Evolutionary conservation across 2,888 invertebrate species (phyloP), one percentile per base, ranked within the genome.

Genomic region (Acleris sparsana): DNA sequence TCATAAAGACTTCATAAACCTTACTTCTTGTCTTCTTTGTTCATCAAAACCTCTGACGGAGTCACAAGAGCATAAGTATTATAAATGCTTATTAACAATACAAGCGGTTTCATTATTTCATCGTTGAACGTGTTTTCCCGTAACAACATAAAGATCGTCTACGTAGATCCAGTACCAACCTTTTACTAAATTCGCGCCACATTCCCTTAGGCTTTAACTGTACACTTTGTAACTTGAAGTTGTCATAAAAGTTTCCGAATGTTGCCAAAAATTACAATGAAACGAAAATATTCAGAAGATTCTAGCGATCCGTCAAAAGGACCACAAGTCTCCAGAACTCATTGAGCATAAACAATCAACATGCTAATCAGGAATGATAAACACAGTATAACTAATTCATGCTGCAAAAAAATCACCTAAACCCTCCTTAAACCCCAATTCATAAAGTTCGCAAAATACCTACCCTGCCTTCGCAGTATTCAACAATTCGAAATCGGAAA

Each of bases 401-500:
- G 17, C 46, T 7, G 17, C 1, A 6, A 46, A 46, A 4, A 46
- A 46, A 16, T n/a, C 17, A 46, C n/a, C 1, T 13, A 16, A 46
- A 16, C 5, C 46, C n/a, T 44, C 16, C 44, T 16, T 22, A 22
- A 56, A 43, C n/a, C 17, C 43, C 39, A 53, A 17, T 25, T 29
- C 11, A 49, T 5, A 65, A 56, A 64, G 57, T n/a, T 7, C 16
- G 49, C 13, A 29, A 65, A 33, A 57, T 22, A 57, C 63, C 63
- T 62, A 65, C 65, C 65, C 65, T 65, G 65, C 66, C 60, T 55
- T 56, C 46, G 65, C 65, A 60, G 55, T 13, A 39, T 39, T 52
- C 22, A 67, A 70, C 66, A 67, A 69, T 65, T 71, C 75, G 72
- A 75, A 76, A 77, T 75, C 75, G 55, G 22, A 59, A 33, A 46